Evolutionary conservation across 2,888 invertebrate species (phyloP), one percentile per base, ranked within the genome.

Genomic region (Ctenicera cuprea): DNA sequence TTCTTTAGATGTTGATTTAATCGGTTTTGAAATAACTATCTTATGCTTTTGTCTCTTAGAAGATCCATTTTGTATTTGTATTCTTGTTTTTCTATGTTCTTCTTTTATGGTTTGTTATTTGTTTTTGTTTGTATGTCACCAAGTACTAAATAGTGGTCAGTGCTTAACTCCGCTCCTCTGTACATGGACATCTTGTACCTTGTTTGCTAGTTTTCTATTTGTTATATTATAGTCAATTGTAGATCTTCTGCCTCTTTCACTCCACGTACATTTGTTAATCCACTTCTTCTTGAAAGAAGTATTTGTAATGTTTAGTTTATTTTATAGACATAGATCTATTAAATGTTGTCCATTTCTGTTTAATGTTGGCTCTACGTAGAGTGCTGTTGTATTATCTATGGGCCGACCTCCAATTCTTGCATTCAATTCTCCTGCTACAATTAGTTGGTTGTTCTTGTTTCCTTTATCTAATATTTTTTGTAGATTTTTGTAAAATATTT

Each of bases 211-310:
- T n/a, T n/a, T n/a, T n/a, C 26, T 26, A 41, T 11, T 41, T 3
- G 41, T 41, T 41, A 41, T 41, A 8, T 4, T 41, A 41, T 41
- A 41, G 41, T 41, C 41, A 41, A 41, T 41, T 2, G 7, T 2
- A 41, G 41, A 41, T n/a, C 41, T 41, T n/a, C n/a, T n/a, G n/a
- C n/a, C n/a, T n/a, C n/a, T n/a, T n/a, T n/a, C n/a, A n/a, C n/a
- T n/a, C n/a, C 41, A 41, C 7, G 41, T 41, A 41, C 7, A 12
- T 41, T 41, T 41, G n/a, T 41, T 41, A 41, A 41, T 41, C 41
- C 41, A 41, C n/a, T 11, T 41, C 41, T 41, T 26, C 26, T 26
- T 26, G 26, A 26, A 26, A 5, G 5, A 26, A 26, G 26, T 26
- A 26, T 26, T 26, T 5, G 5, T 26, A 26, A 26, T 5, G 26